Conservation (phyloP, 2,888 invertebrate species). For the Masnerella sp. region DNA sequence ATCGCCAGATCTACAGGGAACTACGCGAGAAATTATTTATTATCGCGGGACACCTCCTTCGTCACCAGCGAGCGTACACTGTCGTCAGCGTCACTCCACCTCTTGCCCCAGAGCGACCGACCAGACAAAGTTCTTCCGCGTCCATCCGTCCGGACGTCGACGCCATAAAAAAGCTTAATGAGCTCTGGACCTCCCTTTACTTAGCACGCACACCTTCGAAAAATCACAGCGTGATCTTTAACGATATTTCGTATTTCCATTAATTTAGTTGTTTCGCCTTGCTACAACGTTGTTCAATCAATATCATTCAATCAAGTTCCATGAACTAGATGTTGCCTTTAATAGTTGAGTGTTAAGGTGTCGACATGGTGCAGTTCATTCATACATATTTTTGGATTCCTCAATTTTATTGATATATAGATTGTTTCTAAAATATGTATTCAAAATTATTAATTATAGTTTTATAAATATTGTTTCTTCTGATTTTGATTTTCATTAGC, state of each 20-base stretch:
- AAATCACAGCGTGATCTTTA: conserved; percentile 43
- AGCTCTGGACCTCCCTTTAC: conserved; percentile 61
- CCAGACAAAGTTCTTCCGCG: conserved; percentile 63
- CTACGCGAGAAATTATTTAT: conserved; percentile 77
- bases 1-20: conserved; percentile 77
- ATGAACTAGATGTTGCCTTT: background rate
- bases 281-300: conserved; percentile 32
- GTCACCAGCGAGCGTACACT: conserved; percentile 65
- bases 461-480: no score
- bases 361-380: no score
- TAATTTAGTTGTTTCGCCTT: conserved; percentile 44
- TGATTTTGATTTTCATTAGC: no score
- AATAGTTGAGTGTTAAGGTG: background rate
- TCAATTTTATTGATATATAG: no score
- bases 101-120: conserved; percentile 63
- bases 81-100: conserved; percentile 61
- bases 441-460: no score
- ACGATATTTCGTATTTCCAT: conserved; percentile 51
- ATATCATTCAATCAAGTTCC: background rate
- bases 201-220: conserved; percentile 53
- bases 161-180: conserved; percentile 76
- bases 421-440: no score
- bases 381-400: no score
- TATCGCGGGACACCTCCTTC: conserved; percentile 75
- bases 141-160: conserved; percentile 67